Percentiles rank a stretch among this genome's conserved stretches.
Evolutionary conservation across 2,888 invertebrate genomes (phyloP).

Genomic region (Heliconius sara): DNA sequence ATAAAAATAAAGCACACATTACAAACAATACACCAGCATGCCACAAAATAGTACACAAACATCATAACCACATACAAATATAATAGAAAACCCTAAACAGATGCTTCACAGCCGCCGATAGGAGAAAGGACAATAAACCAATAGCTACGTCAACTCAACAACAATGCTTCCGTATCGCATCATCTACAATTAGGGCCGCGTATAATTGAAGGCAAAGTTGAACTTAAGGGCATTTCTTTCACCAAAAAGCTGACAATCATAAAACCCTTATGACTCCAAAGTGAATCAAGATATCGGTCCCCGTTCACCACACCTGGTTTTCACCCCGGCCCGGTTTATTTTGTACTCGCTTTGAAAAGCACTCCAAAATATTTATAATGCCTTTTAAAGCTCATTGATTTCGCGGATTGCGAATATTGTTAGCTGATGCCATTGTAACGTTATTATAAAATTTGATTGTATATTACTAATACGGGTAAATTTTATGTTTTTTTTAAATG

Average conservation of each 20-base stretch:
- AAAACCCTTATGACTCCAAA: slow-evolving; percentile 72
- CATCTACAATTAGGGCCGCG: slow-evolving; percentile 83
- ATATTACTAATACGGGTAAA: slow-evolving; percentile 46
- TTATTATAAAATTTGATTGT: slow-evolving; percentile 61
- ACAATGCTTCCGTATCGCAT: slow-evolving; percentile 77
- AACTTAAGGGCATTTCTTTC: slow-evolving; percentile 70
- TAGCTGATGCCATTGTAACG: slow-evolving; percentile 59
- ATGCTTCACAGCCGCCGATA: slow-evolving; percentile 55
- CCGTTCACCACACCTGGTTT: slow-evolving; percentile 73
- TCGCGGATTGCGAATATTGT: slow-evolving; percentile 57
- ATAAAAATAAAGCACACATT: slow-evolving; percentile 30
- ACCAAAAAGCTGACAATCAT: slow-evolving; percentile 71
- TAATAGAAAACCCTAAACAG: slow-evolving; percentile 60
- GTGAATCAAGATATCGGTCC: slow-evolving; percentile 80
- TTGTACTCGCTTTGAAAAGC: slow-evolving; percentile 57
- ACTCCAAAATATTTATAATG: slow-evolving; percentile 73
- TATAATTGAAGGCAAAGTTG: slow-evolving; percentile 77
- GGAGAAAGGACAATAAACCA: slow-evolving; percentile 69
- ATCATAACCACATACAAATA: slow-evolving; percentile 60
- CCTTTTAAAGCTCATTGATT: slow-evolving; percentile 73
- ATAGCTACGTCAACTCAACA: slow-evolving; percentile 73
- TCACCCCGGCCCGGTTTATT: slow-evolving; percentile 64
- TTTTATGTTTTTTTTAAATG: slow-evolving; percentile 11
- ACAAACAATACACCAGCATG: slow-evolving; percentile 54
- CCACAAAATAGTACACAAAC: slow-evolving; percentile 52